phyloP scores from a whole-genome alignment of 2,797 vertebrate species.

The Sebastes iracundus region DNA sequence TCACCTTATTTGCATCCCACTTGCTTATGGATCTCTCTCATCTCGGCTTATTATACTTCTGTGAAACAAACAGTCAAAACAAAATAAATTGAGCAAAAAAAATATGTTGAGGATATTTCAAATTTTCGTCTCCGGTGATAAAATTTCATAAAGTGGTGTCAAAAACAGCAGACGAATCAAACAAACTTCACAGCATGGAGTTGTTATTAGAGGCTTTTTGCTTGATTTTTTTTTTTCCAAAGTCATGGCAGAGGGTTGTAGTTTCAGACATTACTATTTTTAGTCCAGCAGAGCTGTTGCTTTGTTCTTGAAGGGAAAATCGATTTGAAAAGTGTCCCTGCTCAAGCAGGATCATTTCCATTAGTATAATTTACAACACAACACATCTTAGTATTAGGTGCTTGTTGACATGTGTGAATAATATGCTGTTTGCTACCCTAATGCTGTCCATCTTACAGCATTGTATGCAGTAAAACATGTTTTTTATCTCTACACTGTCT shows the following conservation, averaged over 20 bases:
- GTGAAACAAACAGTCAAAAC: slow-evolving; percentile 34
- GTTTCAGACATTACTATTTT: slow-evolving; percentile 62
- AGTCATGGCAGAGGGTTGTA: slow-evolving; percentile 36
- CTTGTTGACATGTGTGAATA: slow-evolving; percentile 5
- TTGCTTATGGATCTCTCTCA: slow-evolving; percentile 63
- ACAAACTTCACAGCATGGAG: slow-evolving; percentile 4
- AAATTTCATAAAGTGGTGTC: slow-evolving; percentile 13
- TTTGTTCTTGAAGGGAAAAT: slow-evolving; percentile 48
- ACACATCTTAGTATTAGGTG: slow-evolving; percentile 1
- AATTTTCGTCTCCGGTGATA: slow-evolving; percentile 8
- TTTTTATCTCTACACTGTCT: not conserved
- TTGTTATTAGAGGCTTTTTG: slow-evolving; percentile 18
- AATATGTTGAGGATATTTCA: slow-evolving; percentile 24
- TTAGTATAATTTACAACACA: slow-evolving; percentile 30
- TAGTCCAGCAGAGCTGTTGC: slow-evolving; percentile 35
- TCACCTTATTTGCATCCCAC: slow-evolving; percentile 74
- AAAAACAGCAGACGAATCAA: slow-evolving; percentile 21
- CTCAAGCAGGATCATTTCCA: slow-evolving; percentile 45
- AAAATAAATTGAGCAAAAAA: not conserved
- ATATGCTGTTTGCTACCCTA: slow-evolving; percentile 1
- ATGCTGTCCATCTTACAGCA: not conserved
- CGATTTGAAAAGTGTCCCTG: slow-evolving; percentile 51
- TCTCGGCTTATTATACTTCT: slow-evolving; percentile 39
- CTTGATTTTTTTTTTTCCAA: slow-evolving; percentile 8
- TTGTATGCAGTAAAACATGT: not conserved